These are phyloP conservation scores for Drosophila conformis DNA, from an alignment of 2,888 invertebrate species.

Conservation along the genomic window DNA sequence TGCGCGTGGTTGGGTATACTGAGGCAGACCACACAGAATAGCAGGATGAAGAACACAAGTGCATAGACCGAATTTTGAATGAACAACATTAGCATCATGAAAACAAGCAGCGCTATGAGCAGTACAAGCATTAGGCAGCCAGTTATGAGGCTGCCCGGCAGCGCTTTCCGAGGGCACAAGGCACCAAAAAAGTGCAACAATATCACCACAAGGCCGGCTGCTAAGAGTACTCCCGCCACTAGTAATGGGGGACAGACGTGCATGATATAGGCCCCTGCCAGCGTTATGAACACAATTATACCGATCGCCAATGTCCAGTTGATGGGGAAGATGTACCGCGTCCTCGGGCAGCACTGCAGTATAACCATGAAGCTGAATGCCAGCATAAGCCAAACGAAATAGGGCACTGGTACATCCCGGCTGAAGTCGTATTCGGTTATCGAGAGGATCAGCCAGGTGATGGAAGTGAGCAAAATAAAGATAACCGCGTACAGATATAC, in stretches of 20 bases:
- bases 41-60: slow-evolving; percentile 8
- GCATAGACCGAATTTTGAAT: neutral
- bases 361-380: neutral
- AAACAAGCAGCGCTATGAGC: slow-evolving; percentile 8
- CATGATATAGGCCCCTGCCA: slow-evolving; percentile 13
- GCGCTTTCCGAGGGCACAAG: neutral
- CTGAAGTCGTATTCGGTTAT: neutral
- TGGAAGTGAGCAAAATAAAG: slow-evolving; percentile 2
- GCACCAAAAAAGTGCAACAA: slow-evolving; percentile 33
- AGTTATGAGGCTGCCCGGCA: slow-evolving; percentile 30
- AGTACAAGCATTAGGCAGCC: slow-evolving; percentile 12
- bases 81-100: slow-evolving; percentile 28
- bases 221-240: neutral
- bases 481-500: slow-evolving; percentile 1
- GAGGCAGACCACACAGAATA: slow-evolving; percentile 1
- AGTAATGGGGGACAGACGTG: rapidly evolving
- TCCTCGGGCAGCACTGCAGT: slow-evolving; percentile 8
- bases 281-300: slow-evolving; percentile 4
- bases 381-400: slow-evolving; percentile 12
- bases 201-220: neutral
- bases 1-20: slow-evolving; percentile 19
- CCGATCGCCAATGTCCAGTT: slow-evolving; percentile 20
- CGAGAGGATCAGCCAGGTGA: slow-evolving; percentile 5
- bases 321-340: slow-evolving; percentile 10
- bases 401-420: slow-evolving; percentile 5